These are phyloP conservation scores for Propithecus deckenii DNA, from an alignment of 2,797 vertebrate species.

Conservation along the genomic window DNA sequence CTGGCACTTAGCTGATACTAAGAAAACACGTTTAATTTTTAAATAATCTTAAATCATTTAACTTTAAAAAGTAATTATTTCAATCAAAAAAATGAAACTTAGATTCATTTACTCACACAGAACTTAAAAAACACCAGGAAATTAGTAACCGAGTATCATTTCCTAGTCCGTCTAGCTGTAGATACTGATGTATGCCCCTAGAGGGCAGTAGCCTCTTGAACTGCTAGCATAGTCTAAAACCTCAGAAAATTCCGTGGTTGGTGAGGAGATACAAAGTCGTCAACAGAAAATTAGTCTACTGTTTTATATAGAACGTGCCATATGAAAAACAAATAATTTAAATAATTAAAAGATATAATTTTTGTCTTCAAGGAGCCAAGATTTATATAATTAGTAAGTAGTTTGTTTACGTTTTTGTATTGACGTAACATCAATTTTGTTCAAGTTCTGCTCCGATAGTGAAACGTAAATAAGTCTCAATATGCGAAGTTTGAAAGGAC, in stretches of 20 bases:
- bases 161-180: not conserved
- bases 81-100: not conserved
- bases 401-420: not conserved
- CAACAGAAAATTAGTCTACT: not conserved
- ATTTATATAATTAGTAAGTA: not conserved
- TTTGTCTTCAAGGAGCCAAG: not conserved
- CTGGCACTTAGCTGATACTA: not conserved
- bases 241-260: not conserved
- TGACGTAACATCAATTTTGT: not conserved
- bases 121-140: not conserved
- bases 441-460: not conserved
- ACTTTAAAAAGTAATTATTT: not conserved
- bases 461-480: not conserved
- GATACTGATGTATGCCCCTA: not conserved
- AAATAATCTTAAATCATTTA: not conserved
- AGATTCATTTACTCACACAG: not conserved
- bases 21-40: not conserved
- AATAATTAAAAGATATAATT: not conserved
- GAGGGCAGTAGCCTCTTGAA: not conserved
- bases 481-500: not conserved
- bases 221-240: not conserved
- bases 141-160: not conserved
- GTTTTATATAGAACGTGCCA: not conserved
- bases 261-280: not conserved
- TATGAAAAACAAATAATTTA: not conserved